Base-by-base conservation (phyloP, 2,888 invertebrate species). In the Andrena flavipes region DNA sequence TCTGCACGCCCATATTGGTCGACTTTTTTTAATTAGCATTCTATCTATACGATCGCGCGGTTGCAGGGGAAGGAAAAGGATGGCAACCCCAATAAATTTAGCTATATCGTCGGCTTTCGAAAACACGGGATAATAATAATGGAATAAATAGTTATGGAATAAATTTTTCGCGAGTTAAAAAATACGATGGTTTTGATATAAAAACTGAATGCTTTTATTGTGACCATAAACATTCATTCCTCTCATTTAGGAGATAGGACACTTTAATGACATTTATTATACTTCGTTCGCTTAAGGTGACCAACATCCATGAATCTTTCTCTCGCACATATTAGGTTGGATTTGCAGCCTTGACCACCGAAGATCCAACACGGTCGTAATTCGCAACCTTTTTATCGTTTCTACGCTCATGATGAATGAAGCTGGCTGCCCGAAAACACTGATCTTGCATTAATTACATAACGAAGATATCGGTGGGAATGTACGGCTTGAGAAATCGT, bases 321-420 rank as follows among this genome's bases (percentile, higher is more conserved):
- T 30, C 6, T 20, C 16, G 20, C 8, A 10, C 1, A 1, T 20
- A 20, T 10, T 26, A 62, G 30, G 20, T 30, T 42, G 29, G 26
- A 54, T 30, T 35, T 29, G 20, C 26, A 78, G 71, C 85, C 84
- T 85, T 86, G 85, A 5, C 16, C 2, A 26, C 4, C 6, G 20
- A 20, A 16, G 26, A 54, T 70, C 69, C 62, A 51, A 51, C 26
- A 70, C n/a, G n/a, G 2, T 33, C 26, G 13, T 67, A 62, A 74
- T 42, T 26, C 16, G 48, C 48, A 67, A 42, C 42, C 68, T 79
- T 74, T 72, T 69, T 10, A 33, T 20, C 29, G 51, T 68, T 33
- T 48, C 26, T 29, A 30, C 13, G 51, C 13, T 59, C 51, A 26
- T 8, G 26, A 42, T 49, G 35, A 69, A 75, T 74, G 33, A 26